Base-by-base conservation (phyloP, 1,140 invertebrate genomes). In the Drosophila setifemur region DNA sequence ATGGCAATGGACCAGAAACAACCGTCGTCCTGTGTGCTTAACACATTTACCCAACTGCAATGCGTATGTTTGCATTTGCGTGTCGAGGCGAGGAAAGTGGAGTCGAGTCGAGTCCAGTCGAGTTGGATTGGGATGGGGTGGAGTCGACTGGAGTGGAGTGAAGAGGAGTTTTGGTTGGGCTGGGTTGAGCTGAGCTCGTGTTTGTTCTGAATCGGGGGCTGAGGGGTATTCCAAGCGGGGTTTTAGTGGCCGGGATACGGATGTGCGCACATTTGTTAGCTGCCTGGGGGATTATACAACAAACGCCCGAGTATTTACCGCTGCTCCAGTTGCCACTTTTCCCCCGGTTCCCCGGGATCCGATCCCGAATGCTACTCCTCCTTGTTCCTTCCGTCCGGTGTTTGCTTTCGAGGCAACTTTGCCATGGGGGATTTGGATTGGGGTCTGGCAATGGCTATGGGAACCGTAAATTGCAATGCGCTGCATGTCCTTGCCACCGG, bases 181-280 rank as follows among this genome's bases (percentile, higher is more conserved):
- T 37, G 33, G 33, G 7, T 37, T 23, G n/a, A 28, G 40, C 35
- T 37, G n/a, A 29, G 35, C 44, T 66, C 35, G 33, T 81, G 67
- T 76, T 81, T 81, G 77, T 49, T 31, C 37, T 26, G 43, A 48
- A 54, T 68, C 44, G 75, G 26, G 28, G 21, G 25, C 44, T 49
- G 47, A 23, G n/a, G 50, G 8, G 42, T 7, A 21, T 64, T 63
- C 57, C 57, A 63, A 58, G 60, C 57, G 61, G 57, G 70, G 55
- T 28, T 71, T 66, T 58, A 57, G 74, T 55, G 73, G 63, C 70
- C 73, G 50, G 73, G 72, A 85, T 71, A 85, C 58, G 78, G 58
- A 83, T 85, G 79, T 85, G 79, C 47, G 70, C 58, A 79, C 74
- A 83, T 83, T 83, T 83, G 79, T 83, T 78, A 78, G 74, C 79